These are phyloP conservation scores for Megaceryle torquata DNA, from an alignment of 2,113 vertebrate genomes.

Conservation along the genomic window DNA sequence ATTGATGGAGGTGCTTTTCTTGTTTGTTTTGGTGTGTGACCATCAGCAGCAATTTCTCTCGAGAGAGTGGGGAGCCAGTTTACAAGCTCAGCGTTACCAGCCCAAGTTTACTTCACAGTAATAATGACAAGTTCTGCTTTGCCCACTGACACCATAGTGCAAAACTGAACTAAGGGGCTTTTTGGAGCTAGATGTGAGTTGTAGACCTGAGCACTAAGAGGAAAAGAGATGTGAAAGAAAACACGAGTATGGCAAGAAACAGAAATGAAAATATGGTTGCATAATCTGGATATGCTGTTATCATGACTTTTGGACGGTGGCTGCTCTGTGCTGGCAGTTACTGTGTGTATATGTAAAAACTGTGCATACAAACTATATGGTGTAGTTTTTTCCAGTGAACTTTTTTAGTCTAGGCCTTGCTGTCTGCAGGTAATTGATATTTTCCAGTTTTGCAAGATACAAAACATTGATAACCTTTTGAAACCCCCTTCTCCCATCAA, in stretches of 20 bases:
- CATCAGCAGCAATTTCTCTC: not conserved
- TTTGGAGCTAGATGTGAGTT: not conserved
- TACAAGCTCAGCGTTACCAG: rapidly evolving
- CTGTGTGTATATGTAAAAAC: not conserved
- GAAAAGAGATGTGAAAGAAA: not conserved
- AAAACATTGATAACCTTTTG: constrained; percentile 34
- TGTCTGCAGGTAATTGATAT: constrained; percentile 40
- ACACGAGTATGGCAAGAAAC: not conserved
- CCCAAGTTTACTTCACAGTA: not conserved
- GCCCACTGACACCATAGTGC: not conserved
- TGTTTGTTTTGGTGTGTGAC: not conserved
- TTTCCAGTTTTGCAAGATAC: constrained; percentile 33
- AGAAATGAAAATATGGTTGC: not conserved
- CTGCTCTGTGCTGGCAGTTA: not conserved
- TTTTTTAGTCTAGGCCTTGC: not conserved
- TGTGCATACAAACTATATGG: not conserved
- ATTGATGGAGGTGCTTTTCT: not conserved
- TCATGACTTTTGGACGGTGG: not conserved
- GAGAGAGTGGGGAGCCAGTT: not conserved
- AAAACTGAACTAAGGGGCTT: not conserved
- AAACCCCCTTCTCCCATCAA: not conserved
- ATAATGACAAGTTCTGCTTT: not conserved
- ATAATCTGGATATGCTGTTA: not conserved
- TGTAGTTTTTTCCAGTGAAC: not conserved
- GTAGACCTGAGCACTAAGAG: not conserved